Evolutionary conservation across 1,140 invertebrate species (phyloP), one percentile per base, ranked within the genome.

Genomic region (Diorhabda elongata): DNA sequence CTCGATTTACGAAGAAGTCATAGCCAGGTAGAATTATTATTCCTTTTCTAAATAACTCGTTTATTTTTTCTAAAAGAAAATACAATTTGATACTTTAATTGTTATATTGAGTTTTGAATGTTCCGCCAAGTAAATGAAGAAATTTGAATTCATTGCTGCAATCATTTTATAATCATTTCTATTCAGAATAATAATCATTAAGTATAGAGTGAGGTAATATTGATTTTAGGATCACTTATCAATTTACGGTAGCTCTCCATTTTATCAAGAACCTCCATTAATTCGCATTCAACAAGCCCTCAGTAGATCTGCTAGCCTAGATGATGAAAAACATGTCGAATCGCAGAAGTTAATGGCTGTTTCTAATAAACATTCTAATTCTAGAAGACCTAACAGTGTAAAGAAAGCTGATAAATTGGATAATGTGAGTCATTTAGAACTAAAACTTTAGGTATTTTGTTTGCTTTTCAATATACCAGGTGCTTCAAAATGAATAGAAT

Each of bases 1-100:
- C 72, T 87, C 1, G 85, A 87, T 74, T 76, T 87, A 41, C 79
- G 86, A 67, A 77, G 85, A 71, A 86, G 85, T 73, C 86, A 87
- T 74, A 86, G 85, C 74, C 86, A 87, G 79, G 85, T 85, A 70
- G 68, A 60, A 60, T 60, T 3, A 3, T 60, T 6, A 60, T 11
- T 60, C 11, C 7, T 60, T 60, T 42, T 7, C 6, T 56, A 56
- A 56, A n/a, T n/a, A 56, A 7, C n/a, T 7, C 42, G 43, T 56
- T 9, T 9, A 44, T 58, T 3, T 65, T 57, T 63, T 7, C 70
- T 26, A 26, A 26, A 2, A 26, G 26, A 26, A 26, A 26, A 26
- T 26, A 26, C 26, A 26, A 26, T 26, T 26, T 26, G 26, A 26
- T 26, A 26, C 26, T 26, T 26, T 26, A 26, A 26, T 26, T 26